Base-by-base conservation (phyloP, 1,140 invertebrate species). In the Venustaconcha ellipsiformis region DNA sequence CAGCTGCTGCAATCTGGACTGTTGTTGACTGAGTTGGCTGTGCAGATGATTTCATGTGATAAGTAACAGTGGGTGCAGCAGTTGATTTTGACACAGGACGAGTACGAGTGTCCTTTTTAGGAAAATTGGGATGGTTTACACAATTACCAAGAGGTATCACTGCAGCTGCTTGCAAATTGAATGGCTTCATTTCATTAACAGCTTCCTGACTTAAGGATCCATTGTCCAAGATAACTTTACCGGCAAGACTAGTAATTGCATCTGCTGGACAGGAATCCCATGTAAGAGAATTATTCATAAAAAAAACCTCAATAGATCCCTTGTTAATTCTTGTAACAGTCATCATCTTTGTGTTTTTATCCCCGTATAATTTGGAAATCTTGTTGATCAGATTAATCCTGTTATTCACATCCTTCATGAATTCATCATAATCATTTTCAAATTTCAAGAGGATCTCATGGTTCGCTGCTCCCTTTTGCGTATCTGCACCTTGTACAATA, bases 391-490 rank as follows among this genome's bases (percentile, higher is more conserved):
- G 94, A 83, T 94, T 93, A 83, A 92, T 83, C 70, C 90, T 84
- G 82, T 90, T 89, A 70, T 86, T 80, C 0, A 95, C 92, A 72
- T 93, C 94, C 67, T 92, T 90, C 8, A 92, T 92, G 73, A 98
- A 95, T 3, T 92, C 89, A 8, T 94, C 92, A 85, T 94, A 95
- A 0, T 93, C 92, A 26, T 93, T 92, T 69, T 94, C 93, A 78
- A 98, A 86, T 2, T 93, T 94, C 91, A 97, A 94, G 67, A 91
- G 93, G 83, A 98, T 95, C 85, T 96, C 94, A 72, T 89, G 88
- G 67, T 81, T 87, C 60, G 83, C 72, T 8, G 76, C 59, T 0
- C 68, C 30, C 37, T 63, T 63, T 64, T 23, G 67, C 57, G 68
- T 70, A 30, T 57, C 20, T 20, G 57, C 48, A n/a, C 69, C 57